Evolutionary conservation across 2,888 invertebrate species (phyloP).

Genomic region (Tetragnatha montana): DNA sequence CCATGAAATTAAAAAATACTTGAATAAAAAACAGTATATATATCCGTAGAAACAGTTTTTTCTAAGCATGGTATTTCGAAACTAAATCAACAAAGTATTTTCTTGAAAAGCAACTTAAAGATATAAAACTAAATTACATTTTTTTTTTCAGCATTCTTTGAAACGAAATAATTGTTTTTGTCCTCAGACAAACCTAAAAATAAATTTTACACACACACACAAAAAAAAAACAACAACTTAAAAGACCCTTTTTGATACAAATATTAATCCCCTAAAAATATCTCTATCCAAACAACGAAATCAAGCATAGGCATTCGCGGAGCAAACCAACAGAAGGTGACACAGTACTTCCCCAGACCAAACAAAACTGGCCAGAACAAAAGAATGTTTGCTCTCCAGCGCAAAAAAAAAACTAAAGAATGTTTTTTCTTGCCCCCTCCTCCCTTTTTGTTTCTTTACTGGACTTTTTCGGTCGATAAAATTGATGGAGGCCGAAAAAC

Average conservation of each 20-base stretch:
- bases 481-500: conserved; percentile 64
- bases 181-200: no score
- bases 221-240: no score
- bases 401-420: neutral
- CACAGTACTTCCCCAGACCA: neutral
- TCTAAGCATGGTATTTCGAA: no score
- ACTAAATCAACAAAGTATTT: no score
- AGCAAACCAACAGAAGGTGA: neutral
- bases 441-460: conserved; percentile 52
- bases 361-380: neutral
- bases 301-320: neutral
- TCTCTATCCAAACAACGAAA: neutral
- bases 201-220: no score
- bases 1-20: no score
- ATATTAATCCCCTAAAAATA: neutral
- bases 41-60: no score
- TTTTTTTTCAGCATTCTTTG: no score
- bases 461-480: conserved; percentile 69
- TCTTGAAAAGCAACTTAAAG: no score
- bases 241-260: neutral
- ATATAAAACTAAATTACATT: no score
- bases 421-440: neutral
- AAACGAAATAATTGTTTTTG: no score
- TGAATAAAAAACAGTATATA: no score
- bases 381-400: neutral